Evolutionary conservation across 2,797 vertebrate species (phyloP).

Genomic region (Synanceia verrucosa): DNA sequence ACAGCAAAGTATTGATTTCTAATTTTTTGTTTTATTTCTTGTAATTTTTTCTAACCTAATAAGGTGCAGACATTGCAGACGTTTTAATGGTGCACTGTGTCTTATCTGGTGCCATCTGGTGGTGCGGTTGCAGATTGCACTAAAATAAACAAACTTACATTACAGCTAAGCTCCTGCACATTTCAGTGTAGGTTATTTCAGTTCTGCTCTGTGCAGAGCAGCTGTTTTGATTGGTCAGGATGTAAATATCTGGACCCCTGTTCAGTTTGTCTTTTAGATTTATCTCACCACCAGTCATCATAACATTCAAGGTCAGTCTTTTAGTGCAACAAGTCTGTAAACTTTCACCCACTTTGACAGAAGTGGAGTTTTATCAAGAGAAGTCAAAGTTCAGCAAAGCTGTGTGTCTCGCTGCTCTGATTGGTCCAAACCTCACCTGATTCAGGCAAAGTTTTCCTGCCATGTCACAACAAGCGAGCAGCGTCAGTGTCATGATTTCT

Average conservation of each 20-base stretch:
- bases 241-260: not conserved
- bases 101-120: too few species aligned
- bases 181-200: too few species aligned
- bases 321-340: conserved; percentile 19
- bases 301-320: not conserved
- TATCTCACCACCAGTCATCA: not conserved
- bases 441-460: conserved; percentile 73
- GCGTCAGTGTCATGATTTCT: conserved; percentile 27
- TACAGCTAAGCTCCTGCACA: too few species aligned
- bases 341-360: conserved; percentile 62
- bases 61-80: too few species aligned
- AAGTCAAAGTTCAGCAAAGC: conserved; percentile 74
- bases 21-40: too few species aligned
- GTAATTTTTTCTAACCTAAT: too few species aligned
- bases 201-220: not conserved
- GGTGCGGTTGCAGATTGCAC: too few species aligned
- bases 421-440: conserved; percentile 75
- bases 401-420: conserved; percentile 67
- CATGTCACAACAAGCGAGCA: conserved; percentile 62
- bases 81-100: too few species aligned
- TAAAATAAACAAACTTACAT: too few species aligned
- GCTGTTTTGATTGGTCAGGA: not conserved
- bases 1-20: not conserved
- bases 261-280: not conserved
- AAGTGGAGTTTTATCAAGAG: conserved; percentile 53